phyloP scores from a whole-genome alignment of 2,888 invertebrate genomes.

The Epirrita christyi region DNA sequence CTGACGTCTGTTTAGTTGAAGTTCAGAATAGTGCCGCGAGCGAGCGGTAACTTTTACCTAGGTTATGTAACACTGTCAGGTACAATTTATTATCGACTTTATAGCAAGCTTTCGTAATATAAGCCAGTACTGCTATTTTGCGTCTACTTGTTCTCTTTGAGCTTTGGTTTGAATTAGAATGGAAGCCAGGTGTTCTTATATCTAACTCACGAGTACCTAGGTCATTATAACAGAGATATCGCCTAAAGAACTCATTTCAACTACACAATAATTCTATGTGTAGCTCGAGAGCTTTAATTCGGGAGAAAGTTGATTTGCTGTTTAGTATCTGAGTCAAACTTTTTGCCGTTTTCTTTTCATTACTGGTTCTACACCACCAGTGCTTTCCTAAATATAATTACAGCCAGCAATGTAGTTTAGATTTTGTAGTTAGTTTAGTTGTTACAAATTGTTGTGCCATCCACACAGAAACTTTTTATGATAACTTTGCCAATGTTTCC shows the following conservation, averaged over 20 bases:
- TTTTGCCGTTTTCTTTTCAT: background rate
- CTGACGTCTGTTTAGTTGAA: slow-evolving; percentile 56
- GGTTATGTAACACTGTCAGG: slow-evolving; percentile 74
- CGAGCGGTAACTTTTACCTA: slow-evolving; percentile 80
- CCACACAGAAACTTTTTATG: too few species aligned
- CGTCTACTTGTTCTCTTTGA: slow-evolving; percentile 53
- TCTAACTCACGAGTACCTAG: background rate
- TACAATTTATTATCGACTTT: slow-evolving; percentile 79
- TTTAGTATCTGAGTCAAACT: background rate
- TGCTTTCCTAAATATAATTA: too few species aligned
- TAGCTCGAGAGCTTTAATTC: slow-evolving; percentile 15
- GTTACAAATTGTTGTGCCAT: too few species aligned
- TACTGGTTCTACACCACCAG: background rate
- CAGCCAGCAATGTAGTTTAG: too few species aligned
- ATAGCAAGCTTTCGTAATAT: slow-evolving; percentile 80
- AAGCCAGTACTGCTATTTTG: slow-evolving; percentile 60
- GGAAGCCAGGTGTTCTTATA: slow-evolving; percentile 6
- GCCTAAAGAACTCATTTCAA: background rate
- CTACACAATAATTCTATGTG: background rate
- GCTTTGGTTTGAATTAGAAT: slow-evolving; percentile 26
- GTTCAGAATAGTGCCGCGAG: slow-evolving; percentile 71
- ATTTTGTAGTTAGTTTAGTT: too few species aligned
- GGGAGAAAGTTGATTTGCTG: slow-evolving; percentile 31
- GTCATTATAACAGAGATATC: background rate
- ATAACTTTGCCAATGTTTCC: too few species aligned